Evolutionary conservation across 1,140 invertebrate genomes (phyloP).

Genomic region (Caerostris darwini): DNA sequence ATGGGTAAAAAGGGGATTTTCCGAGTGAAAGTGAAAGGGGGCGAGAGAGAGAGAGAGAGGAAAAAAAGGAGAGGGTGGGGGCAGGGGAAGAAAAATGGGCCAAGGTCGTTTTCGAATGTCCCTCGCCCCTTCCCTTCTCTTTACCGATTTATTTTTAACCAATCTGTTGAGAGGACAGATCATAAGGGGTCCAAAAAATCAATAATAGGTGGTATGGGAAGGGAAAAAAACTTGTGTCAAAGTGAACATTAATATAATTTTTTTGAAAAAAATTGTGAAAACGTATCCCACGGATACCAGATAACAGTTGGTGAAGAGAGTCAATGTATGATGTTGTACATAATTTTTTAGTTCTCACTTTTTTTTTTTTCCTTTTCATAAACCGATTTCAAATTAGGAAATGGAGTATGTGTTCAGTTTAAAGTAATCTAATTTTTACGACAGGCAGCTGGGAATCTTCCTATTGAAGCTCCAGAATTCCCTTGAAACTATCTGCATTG

Average conservation of each 20-base stretch:
- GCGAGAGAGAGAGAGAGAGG: neutral
- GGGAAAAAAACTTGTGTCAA: slow-evolving; percentile 51
- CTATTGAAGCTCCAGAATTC: neutral
- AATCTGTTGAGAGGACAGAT: slow-evolving; percentile 53
- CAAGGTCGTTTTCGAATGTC: slow-evolving; percentile 68
- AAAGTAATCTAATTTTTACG: slow-evolving; percentile 32
- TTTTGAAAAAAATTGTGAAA: slow-evolving; percentile 51
- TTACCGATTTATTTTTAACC: slow-evolving; percentile 70
- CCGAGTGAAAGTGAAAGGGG: slow-evolving; percentile 73
- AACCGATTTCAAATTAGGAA: slow-evolving; percentile 45
- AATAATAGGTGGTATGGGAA: slow-evolving; percentile 67
- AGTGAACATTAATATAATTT: slow-evolving; percentile 73
- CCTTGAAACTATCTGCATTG: neutral
- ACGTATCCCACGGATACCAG: slow-evolving; percentile 69
- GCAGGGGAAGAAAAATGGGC: slow-evolving; percentile 49
- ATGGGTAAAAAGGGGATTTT: slow-evolving; percentile 73
- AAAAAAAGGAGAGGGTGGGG: too few species aligned
- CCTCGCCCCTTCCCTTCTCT: slow-evolving; percentile 19
- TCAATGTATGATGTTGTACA: slow-evolving; percentile 3
- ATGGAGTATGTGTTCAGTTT: slow-evolving; percentile 14
- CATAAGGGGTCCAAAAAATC: slow-evolving; percentile 73
- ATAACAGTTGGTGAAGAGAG: slow-evolving; percentile 59
- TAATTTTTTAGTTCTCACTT: neutral
- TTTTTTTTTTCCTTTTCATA: neutral
- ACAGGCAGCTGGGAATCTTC: slow-evolving; percentile 7